phyloP scores from a whole-genome alignment of 2,113 vertebrate genomes.

The Oxyura jamaicensis region DNA sequence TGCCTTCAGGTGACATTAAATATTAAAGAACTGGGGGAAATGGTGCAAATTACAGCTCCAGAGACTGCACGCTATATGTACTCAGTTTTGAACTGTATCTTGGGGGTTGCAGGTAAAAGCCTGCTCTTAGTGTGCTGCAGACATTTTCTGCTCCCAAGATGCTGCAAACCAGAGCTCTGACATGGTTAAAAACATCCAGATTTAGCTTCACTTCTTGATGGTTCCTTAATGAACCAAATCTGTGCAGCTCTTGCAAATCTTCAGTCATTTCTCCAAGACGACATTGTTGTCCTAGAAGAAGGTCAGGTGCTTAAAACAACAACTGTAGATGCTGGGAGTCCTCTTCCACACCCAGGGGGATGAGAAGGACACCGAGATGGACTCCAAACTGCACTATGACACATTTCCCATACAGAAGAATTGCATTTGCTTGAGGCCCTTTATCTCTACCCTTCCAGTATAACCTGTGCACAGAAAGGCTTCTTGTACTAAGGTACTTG shows the following conservation, averaged over 20 bases:
- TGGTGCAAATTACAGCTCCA: not conserved
- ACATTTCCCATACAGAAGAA: not conserved
- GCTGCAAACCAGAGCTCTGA: not conserved
- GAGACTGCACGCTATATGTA: not conserved
- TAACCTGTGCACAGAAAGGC: not conserved
- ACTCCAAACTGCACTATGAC: not conserved
- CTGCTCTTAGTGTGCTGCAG: not conserved
- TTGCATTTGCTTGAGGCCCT: not conserved
- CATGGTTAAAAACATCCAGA: conserved; percentile 28
- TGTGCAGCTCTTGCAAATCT: not conserved
- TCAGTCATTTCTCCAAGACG: conserved; percentile 46
- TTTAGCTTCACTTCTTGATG: conserved; percentile 18
- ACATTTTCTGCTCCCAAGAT: not conserved
- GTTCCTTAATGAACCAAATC: conserved; percentile 23
- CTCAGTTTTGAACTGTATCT: not conserved
- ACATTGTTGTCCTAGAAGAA: not conserved
- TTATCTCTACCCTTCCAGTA: not conserved
- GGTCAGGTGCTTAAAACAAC: not conserved
- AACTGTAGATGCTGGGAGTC: not conserved
- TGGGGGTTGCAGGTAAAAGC: not conserved
- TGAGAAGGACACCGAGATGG: not conserved
- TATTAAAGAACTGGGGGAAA: conserved; percentile 7
- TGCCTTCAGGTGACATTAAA: conserved; percentile 29
- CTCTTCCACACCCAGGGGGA: not conserved
- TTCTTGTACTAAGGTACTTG: conserved; percentile 43